These are phyloP conservation scores for Microtus oregoni DNA, from an alignment of 2,113 vertebrate species.

Conservation along the genomic window DNA sequence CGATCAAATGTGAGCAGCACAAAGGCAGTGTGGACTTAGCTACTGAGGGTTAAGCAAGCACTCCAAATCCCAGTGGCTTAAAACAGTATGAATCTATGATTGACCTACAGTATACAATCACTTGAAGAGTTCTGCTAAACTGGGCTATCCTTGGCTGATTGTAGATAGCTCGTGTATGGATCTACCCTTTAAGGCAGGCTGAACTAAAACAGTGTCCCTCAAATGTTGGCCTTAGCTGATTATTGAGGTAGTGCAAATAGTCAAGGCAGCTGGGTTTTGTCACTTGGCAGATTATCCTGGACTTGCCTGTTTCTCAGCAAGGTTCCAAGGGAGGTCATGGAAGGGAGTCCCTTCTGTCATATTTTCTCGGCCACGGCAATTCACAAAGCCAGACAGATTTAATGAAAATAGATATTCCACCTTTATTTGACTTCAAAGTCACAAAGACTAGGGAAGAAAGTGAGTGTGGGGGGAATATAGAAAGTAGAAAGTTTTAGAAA, in stretches of 20 bases:
- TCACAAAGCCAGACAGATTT: constrained; percentile 1
- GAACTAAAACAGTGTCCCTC: constrained; percentile 11
- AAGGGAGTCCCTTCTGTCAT: not conserved
- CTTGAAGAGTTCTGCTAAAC: not conserved
- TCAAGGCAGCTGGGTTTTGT: not conserved
- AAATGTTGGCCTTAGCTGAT: not conserved
- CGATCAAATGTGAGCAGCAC: not conserved
- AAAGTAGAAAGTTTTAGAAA: constrained; percentile 16
- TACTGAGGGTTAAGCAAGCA: not conserved
- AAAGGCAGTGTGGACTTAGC: not conserved
- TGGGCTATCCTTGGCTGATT: not conserved
- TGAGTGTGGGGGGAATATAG: not conserved
- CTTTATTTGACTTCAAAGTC: constrained; percentile 30
- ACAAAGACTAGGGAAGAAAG: not conserved
- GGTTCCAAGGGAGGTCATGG: not conserved
- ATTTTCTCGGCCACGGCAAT: not conserved
- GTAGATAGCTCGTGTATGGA: not conserved
- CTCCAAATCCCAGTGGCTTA: not conserved
- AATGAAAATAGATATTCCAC: constrained; percentile 23
- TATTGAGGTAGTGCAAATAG: not conserved
- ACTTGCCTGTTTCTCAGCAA: not conserved
- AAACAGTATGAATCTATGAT: not conserved
- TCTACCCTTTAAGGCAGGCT: not conserved
- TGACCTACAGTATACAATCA: not conserved
- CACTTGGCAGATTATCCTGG: not conserved